Evolutionary conservation across 2,888 invertebrate species (phyloP).

Genomic region (Heteromyza rotundicornis): DNA sequence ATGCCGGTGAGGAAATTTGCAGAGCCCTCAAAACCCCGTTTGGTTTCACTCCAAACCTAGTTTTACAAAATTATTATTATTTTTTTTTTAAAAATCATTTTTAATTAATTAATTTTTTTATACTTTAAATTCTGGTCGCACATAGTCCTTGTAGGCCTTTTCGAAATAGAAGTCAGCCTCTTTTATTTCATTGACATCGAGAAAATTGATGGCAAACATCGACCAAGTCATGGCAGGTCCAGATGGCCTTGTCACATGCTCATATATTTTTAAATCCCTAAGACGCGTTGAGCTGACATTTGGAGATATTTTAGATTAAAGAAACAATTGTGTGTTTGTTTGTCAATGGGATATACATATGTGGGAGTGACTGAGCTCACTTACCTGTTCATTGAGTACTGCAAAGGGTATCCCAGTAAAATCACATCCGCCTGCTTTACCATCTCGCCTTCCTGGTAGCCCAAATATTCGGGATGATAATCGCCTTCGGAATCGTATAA

Average conservation of each 20-base stretch:
- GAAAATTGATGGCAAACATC: conserved; percentile 68
- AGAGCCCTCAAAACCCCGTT: conserved; percentile 65
- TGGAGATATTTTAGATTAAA: background rate
- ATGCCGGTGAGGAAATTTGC: conserved; percentile 70
- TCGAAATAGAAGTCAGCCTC: conserved; percentile 65
- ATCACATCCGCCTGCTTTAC: conserved; percentile 70
- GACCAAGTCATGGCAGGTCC: conserved; percentile 73
- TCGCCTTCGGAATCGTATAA: conserved; percentile 64
- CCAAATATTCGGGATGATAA: conserved; percentile 68
- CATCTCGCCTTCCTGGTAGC: conserved; percentile 62
- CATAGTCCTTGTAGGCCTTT: conserved; percentile 65
- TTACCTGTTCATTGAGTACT: conserved; percentile 66
- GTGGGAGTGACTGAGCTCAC: background rate
- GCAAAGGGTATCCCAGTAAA: conserved; percentile 67
- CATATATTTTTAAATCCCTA: conserved; percentile 68
- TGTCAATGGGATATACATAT: background rate
- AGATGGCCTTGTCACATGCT: conserved; percentile 64
- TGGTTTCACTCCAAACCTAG: conserved; percentile 68
- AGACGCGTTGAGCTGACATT: conserved; percentile 52
- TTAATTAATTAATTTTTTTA: conserved; percentile 1
- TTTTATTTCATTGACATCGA: conserved; percentile 60
- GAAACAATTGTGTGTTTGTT: no score
- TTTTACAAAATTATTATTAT: conserved; percentile 7
- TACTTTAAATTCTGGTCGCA: conserved; percentile 69
- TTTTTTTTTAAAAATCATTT: background rate